Evolutionary conservation across 2,888 invertebrate species (phyloP).

Genomic region (Phrixothrix hirtus): DNA sequence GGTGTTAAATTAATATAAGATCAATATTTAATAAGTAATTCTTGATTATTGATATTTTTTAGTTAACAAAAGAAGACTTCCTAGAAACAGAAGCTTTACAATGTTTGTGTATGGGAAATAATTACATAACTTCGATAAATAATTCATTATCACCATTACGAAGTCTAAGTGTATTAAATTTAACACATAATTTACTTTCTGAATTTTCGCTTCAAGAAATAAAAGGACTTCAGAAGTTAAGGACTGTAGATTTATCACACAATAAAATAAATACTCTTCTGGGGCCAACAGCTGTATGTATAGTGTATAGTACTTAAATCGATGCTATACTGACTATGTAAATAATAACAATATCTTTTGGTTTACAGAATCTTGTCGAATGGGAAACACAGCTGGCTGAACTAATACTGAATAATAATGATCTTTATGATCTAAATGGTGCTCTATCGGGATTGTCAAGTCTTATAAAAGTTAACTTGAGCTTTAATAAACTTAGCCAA

Average conservation of each 20-base stretch:
- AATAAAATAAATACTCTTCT: slow-evolving; percentile 71
- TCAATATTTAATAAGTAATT: too few relatives aligned
- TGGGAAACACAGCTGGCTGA: slow-evolving; percentile 74
- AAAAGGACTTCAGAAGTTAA: slow-evolving; percentile 71
- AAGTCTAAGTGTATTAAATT: slow-evolving; percentile 69
- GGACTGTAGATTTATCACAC: slow-evolving; percentile 74
- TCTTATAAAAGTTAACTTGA: slow-evolving; percentile 71
- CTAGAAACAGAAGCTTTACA: slow-evolving; percentile 70
- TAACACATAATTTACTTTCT: slow-evolving; percentile 73
- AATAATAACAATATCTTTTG: too few relatives aligned
- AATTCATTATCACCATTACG: slow-evolving; percentile 72
- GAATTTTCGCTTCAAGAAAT: slow-evolving; percentile 83
- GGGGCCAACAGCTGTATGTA: slow-evolving; percentile 68
- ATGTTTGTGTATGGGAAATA: slow-evolving; percentile 72
- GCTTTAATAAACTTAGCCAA: slow-evolving; percentile 73
- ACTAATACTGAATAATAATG: slow-evolving; percentile 74
- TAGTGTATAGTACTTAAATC: too few relatives aligned
- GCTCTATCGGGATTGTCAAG: slow-evolving; percentile 76
- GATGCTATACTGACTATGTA: too few relatives aligned
- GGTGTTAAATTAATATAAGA: too few relatives aligned
- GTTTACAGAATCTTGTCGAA: slow-evolving; percentile 76
- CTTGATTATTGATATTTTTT: too few relatives aligned
- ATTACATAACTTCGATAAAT: slow-evolving; percentile 71
- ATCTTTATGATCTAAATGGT: slow-evolving; percentile 70
- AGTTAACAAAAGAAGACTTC: slow-evolving; percentile 78